These are phyloP conservation scores for Phoxinus phoxinus DNA, from an alignment of 2,113 vertebrate species.

Conservation along the genomic window DNA sequence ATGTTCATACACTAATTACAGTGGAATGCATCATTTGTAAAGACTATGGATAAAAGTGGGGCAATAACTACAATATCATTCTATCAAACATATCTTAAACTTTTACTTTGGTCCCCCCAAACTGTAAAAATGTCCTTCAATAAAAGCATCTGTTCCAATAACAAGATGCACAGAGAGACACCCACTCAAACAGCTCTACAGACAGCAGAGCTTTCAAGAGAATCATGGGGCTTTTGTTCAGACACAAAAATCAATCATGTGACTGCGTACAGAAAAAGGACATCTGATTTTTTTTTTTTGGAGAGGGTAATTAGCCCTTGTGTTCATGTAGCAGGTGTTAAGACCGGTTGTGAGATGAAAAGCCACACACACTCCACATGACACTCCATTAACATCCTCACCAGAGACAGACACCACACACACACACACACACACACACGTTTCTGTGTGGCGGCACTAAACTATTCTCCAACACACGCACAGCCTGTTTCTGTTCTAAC, in stretches of 20 bases:
- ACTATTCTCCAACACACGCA: not conserved
- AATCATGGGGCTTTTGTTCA: not conserved
- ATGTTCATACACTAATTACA: no score
- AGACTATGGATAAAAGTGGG: no score
- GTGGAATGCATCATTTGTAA: no score
- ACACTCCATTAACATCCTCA: slow-evolving; percentile 1
- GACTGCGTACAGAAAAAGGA: not conserved
- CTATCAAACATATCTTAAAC: not conserved
- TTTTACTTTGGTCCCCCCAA: not conserved
- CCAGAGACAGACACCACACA: not conserved
- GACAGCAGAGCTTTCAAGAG: not conserved
- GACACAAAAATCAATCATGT: slow-evolving; percentile 28
- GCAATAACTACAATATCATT: no score
- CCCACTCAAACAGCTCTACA: not conserved
- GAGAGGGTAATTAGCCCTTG: slow-evolving; percentile 58
- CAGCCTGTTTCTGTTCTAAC: not conserved
- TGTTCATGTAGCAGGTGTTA: slow-evolving; percentile 25
- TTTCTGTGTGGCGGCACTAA: not conserved
- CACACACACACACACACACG: not conserved
- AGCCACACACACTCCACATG: not conserved
- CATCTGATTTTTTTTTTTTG: not conserved
- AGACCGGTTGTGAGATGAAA: not conserved
- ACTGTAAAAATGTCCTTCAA: not conserved
- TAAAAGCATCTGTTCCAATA: not conserved
- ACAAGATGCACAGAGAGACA: not conserved